Percentiles rank a stretch among this genome's conserved stretches.
These are phyloP conservation scores for Albula glossodonta DNA, from an alignment of 2,113 vertebrate species.

Conservation along the genomic window DNA sequence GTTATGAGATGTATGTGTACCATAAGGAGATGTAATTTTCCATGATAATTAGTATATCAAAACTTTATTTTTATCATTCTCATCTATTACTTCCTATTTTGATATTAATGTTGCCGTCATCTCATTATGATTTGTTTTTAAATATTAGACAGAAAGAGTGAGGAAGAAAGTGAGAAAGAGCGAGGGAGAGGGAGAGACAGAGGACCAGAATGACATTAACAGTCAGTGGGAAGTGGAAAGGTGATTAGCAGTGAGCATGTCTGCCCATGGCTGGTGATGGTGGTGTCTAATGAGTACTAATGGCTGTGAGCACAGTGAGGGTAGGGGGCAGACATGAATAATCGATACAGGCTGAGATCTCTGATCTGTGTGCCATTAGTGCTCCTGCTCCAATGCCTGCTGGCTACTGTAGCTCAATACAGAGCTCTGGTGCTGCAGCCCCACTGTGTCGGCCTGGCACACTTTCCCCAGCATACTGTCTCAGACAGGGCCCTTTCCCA, in stretches of 20 bases:
- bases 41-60: too few species aligned
- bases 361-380: constrained; percentile 34
- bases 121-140: too few species aligned
- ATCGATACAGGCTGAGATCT: constrained; percentile 41
- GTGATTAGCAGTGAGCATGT: neutral
- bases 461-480: neutral
- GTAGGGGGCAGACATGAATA: constrained; percentile 27
- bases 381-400: constrained; percentile 28
- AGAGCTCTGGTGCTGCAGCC: neutral
- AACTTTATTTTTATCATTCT: too few species aligned
- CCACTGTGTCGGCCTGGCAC: constrained; percentile 10
- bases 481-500: neutral
- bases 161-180: neutral
- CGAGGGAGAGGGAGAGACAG: neutral
- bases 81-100: too few species aligned
- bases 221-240: neutral
- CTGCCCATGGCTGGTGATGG: neutral
- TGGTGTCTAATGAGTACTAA: constrained; percentile 9
- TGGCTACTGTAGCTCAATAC: constrained; percentile 42
- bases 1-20: too few species aligned
- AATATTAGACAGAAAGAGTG: too few species aligned
- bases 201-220: too few species aligned
- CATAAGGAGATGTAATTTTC: too few species aligned
- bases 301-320: constrained; percentile 9
- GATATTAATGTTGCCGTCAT: too few species aligned